Conservation (phyloP, 1,140 invertebrate genomes). For the Temnothorax nylanderi region DNA sequence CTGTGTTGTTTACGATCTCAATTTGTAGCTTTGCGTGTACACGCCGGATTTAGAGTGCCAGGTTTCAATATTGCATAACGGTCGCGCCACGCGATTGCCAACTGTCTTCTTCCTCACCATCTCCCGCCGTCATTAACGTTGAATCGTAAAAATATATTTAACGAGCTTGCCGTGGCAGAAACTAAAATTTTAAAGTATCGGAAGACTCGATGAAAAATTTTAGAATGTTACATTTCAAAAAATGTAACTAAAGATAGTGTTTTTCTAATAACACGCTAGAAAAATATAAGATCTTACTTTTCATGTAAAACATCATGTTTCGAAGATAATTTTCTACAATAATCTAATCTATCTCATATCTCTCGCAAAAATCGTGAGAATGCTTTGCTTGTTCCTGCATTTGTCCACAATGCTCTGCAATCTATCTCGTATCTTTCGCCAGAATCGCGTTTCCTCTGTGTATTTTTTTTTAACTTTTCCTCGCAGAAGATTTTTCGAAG, state of each 20-base stretch:
- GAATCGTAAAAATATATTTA: constrained; percentile 11
- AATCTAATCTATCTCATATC: neutral
- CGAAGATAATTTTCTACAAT: neutral
- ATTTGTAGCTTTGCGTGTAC: constrained; percentile 48
- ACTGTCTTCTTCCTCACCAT: neutral
- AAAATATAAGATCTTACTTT: neutral
- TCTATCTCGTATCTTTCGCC: neutral
- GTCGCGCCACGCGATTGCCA: constrained; percentile 23
- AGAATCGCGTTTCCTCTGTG: neutral
- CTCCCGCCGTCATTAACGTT: neutral
- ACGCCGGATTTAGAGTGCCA: constrained; percentile 26
- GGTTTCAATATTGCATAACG: constrained; percentile 42
- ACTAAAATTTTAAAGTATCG: neutral
- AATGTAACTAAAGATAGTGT: no score
- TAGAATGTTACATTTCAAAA: neutral
- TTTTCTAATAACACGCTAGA: neutral
- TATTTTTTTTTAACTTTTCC: neutral
- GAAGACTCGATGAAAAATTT: neutral
- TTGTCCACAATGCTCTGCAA: neutral
- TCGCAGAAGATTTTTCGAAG: neutral
- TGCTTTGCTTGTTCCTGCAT: neutral
- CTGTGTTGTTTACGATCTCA: constrained; percentile 48
- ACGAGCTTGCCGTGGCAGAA: neutral
- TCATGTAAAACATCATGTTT: neutral
- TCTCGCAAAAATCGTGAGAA: neutral